phyloP scores from a whole-genome alignment of 2,113 vertebrate species.

The Oplegnathus fasciatus region DNA sequence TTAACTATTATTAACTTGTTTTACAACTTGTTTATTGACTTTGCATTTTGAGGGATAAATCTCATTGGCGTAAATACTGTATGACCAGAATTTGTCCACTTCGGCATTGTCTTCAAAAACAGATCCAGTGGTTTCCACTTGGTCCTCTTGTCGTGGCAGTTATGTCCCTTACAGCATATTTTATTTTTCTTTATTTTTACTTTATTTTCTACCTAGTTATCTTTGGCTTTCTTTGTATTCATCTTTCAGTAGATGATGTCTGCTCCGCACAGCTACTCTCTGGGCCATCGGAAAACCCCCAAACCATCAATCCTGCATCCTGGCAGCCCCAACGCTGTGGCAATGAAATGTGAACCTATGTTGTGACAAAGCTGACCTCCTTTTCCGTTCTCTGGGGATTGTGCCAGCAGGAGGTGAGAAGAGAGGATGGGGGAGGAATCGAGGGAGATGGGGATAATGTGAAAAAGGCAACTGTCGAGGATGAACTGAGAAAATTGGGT shows the following conservation, averaged over 20 bases:
- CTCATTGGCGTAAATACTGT: too few species aligned
- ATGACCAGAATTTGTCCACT: background rate
- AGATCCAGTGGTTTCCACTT: background rate
- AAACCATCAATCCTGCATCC: conserved; percentile 61
- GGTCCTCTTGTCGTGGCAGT: background rate
- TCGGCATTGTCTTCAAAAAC: background rate
- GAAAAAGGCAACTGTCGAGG: conserved; percentile 40
- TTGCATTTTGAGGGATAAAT: background rate
- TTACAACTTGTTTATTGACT: background rate
- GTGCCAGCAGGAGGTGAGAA: conserved; percentile 54
- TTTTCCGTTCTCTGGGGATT: conserved; percentile 69
- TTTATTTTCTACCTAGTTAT: conserved; percentile 17
- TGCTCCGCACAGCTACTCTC: conserved; percentile 37
- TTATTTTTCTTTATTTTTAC: conserved; percentile 1
- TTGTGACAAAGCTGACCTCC: conserved; percentile 78
- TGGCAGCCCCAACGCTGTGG: conserved; percentile 47
- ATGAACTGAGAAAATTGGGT: conserved; percentile 56
- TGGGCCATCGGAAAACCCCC: conserved; percentile 44
- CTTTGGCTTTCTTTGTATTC: conserved; percentile 22
- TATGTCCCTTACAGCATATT: background rate
- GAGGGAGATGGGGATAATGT: conserved; percentile 24
- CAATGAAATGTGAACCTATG: conserved; percentile 66
- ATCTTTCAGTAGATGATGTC: conserved; percentile 13
- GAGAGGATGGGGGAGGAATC: conserved; percentile 35
- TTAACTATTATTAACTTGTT: background rate